Conservation (phyloP, 2,888 invertebrate genomes). For the Tetheella fluctuosa region DNA sequence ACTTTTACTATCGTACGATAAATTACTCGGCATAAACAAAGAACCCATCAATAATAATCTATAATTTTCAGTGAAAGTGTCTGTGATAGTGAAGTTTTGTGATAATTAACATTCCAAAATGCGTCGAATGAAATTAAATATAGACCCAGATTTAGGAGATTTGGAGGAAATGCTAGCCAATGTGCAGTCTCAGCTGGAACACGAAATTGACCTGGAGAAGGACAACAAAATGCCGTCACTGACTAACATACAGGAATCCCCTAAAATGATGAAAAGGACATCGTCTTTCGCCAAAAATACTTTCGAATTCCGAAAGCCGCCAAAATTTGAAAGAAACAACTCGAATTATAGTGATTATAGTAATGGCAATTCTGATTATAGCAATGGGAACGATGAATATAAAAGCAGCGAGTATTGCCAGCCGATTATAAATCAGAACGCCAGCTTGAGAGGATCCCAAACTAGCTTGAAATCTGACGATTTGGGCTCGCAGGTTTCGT, state of each 20-base stretch:
- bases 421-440: slow-evolving; percentile 46
- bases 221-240: slow-evolving; percentile 69
- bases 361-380: slow-evolving; percentile 46
- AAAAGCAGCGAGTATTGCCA: slow-evolving; percentile 47
- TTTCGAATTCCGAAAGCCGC: slow-evolving; percentile 53
- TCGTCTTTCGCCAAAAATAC: slow-evolving; percentile 57
- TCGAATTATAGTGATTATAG: slow-evolving; percentile 44
- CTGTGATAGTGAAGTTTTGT: slow-evolving; percentile 12
- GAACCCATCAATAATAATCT: slow-evolving; percentile 22
- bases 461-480: slow-evolving; percentile 68
- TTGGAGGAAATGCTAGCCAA: slow-evolving; percentile 79
- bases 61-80: slow-evolving; percentile 13
- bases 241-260: slow-evolving; percentile 69
- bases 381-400: slow-evolving; percentile 29
- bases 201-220: slow-evolving; percentile 74
- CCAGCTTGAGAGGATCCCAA: slow-evolving; percentile 59
- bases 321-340: slow-evolving; percentile 43
- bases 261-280: slow-evolving; percentile 62
- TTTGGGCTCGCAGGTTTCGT: slow-evolving; percentile 60
- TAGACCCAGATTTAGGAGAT: slow-evolving; percentile 77
- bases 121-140: slow-evolving; percentile 68
- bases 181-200: slow-evolving; percentile 75
- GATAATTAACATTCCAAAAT: slow-evolving; percentile 39
- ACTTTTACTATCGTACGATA: slow-evolving; percentile 30
- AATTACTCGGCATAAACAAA: slow-evolving; percentile 23